phyloP scores from a whole-genome alignment of 2,888 invertebrate species.

The Aphelenchoides bicaudatus region DNA sequence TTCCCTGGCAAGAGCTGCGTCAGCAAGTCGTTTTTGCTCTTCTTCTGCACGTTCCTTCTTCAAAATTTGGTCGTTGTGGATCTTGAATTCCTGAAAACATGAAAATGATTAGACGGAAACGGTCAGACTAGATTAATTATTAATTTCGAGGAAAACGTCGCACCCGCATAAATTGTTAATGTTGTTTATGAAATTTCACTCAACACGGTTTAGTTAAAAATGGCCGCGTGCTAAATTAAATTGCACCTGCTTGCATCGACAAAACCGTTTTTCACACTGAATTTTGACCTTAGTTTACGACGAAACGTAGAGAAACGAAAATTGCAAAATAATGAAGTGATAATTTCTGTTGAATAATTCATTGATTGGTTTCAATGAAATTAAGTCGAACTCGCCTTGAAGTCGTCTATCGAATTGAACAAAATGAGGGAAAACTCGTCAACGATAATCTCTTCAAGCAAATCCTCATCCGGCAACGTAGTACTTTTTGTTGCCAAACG shows the following conservation, averaged over 20 bases:
- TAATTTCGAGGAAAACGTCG: too few relatives aligned
- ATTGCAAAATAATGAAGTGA: too few relatives aligned
- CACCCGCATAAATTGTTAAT: too few relatives aligned
- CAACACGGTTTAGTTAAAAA: too few relatives aligned
- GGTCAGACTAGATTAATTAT: background rate
- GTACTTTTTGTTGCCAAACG: slow-evolving; percentile 3
- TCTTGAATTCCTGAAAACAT: slow-evolving; percentile 23
- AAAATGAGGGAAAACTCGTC: slow-evolving; percentile 35
- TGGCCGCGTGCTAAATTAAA: too few relatives aligned
- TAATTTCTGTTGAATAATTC: too few relatives aligned
- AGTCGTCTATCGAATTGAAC: slow-evolving; percentile 31
- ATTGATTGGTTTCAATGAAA: background rate
- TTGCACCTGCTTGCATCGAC: too few relatives aligned
- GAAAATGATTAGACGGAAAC: slow-evolving; percentile 3
- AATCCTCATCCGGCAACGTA: slow-evolving; percentile 19
- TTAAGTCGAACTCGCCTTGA: slow-evolving; percentile 21
- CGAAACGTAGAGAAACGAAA: too few relatives aligned
- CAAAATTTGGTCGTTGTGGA: slow-evolving; percentile 19
- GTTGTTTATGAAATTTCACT: too few relatives aligned
- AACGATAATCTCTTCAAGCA: slow-evolving; percentile 30
- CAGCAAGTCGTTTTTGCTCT: slow-evolving; percentile 10
- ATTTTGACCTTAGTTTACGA: too few relatives aligned
- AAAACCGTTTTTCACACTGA: too few relatives aligned
- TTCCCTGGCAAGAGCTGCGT: too few relatives aligned
- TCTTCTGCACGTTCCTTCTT: slow-evolving; percentile 20